Percentiles rank a stretch among this genome's conserved stretches.
Conservation (phyloP, 2,113 vertebrate species). For the Epinephelus fuscoguttatus region DNA sequence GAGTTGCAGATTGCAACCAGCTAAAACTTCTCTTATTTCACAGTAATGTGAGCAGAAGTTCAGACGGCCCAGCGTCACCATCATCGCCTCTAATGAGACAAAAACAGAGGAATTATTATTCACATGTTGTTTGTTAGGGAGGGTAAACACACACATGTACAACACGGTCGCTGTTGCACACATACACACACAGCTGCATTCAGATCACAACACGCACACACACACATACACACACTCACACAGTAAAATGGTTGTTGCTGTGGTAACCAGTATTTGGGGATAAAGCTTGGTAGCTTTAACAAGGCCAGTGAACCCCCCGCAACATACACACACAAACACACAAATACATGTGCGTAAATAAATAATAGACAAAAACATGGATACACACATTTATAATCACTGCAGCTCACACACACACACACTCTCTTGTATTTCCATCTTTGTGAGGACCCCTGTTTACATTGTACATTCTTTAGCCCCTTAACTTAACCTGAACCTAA, state of each 20-base stretch:
- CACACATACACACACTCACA: not conserved
- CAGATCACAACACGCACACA: not conserved
- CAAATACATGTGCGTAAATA: slow-evolving; percentile 20
- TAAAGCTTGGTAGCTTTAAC: slow-evolving; percentile 47
- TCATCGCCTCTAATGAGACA: not conserved
- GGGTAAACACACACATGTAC: slow-evolving; percentile 15
- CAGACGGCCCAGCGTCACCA: no score
- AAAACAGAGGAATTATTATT: slow-evolving; percentile 5
- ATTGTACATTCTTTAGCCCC: no score
- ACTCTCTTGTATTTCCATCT: not conserved
- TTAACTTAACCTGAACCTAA: no score
- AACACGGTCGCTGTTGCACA: not conserved
- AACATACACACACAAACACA: slow-evolving; percentile 30
- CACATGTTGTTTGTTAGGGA: slow-evolving; percentile 20
- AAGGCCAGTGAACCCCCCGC: slow-evolving; percentile 46
- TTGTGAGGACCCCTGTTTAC: no score
- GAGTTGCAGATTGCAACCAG: no score
- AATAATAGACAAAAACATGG: slow-evolving; percentile 31
- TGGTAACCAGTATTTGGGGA: slow-evolving; percentile 55
- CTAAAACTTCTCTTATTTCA: no score
- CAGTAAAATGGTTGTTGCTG: slow-evolving; percentile 52
- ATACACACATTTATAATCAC: slow-evolving; percentile 31
- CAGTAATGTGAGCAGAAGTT: no score
- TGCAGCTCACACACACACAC: slow-evolving; percentile 16
- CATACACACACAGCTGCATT: slow-evolving; percentile 2